phyloP scores from a whole-genome alignment of 2,797 vertebrate species.

The Meda fulgida region DNA sequence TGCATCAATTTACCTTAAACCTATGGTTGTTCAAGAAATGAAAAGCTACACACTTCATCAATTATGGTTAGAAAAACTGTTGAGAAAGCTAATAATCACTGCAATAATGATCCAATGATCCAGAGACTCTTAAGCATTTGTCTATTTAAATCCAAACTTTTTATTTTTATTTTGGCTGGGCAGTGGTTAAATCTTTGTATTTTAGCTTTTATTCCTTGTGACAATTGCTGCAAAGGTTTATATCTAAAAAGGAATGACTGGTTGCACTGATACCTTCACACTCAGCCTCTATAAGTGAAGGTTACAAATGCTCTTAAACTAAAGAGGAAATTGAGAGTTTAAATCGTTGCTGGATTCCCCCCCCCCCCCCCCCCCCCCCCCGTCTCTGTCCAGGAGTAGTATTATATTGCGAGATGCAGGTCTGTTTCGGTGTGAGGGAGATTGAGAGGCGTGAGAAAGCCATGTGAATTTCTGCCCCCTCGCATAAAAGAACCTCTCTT shows the following conservation, averaged over 20 bases:
- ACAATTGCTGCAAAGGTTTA: background rate
- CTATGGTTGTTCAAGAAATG: too few species aligned
- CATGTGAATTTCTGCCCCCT: conserved; percentile 47
- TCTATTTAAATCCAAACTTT: too few species aligned
- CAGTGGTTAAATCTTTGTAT: background rate
- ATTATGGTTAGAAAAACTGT: too few species aligned
- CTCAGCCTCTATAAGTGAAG: conserved; percentile 47
- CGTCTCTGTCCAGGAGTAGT: conserved; percentile 46
- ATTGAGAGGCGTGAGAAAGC: conserved; percentile 61
- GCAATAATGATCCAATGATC: too few species aligned
- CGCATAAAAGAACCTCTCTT: conserved; percentile 59
- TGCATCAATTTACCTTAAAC: too few species aligned
- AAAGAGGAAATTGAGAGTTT: conserved; percentile 58
- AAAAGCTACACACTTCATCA: too few species aligned
- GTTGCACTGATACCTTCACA: conserved; percentile 27
- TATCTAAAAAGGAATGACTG: background rate
- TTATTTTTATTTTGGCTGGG: too few species aligned
- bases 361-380: background rate
- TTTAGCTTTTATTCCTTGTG: background rate
- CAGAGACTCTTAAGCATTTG: too few species aligned
- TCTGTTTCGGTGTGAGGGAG: conserved; percentile 48
- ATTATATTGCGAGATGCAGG: conserved; percentile 57
- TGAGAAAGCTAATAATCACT: too few species aligned
- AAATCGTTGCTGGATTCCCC: conserved; percentile 43
- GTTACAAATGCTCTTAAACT: conserved; percentile 51